Evolutionary conservation across 1,140 invertebrate species (phyloP).

Genomic region (Ceratina australensis): DNA sequence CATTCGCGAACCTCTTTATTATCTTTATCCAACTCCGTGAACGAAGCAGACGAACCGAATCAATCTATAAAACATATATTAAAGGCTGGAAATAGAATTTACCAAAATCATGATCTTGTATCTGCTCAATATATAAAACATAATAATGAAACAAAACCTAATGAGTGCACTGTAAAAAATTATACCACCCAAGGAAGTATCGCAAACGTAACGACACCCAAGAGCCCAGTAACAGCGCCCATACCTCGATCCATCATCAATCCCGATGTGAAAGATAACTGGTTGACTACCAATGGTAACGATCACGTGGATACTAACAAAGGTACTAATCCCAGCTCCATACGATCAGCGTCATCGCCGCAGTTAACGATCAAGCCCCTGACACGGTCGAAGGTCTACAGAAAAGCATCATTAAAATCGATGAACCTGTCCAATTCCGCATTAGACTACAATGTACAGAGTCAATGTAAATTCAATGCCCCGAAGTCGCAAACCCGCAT

Average conservation of each 20-base stretch:
- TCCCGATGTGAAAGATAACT: constrained; percentile 24
- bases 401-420: constrained; percentile 72
- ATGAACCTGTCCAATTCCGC: constrained; percentile 28
- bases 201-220: constrained; percentile 12
- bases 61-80: constrained; percentile 32
- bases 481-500: constrained; percentile 49
- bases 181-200: constrained; percentile 29
- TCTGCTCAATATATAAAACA: constrained; percentile 39
- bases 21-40: constrained; percentile 10
- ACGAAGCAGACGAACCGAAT: constrained; percentile 19
- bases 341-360: constrained; percentile 70
- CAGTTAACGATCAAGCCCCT: constrained; percentile 65
- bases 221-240: constrained; percentile 22
- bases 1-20: constrained; percentile 25
- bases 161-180: constrained; percentile 39
- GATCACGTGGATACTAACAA: constrained; percentile 20
- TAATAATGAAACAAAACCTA: constrained; percentile 47
- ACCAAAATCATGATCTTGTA: constrained; percentile 37
- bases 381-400: constrained; percentile 74
- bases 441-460: constrained; percentile 13
- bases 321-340: constrained; percentile 35
- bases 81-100: constrained; percentile 27
- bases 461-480: constrained; percentile 20
- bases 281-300: constrained; percentile 9
- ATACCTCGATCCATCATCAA: constrained; percentile 23